These are phyloP conservation scores for Azorinus chamasolen DNA, from an alignment of 2,888 invertebrate genomes.

Conservation along the genomic window DNA sequence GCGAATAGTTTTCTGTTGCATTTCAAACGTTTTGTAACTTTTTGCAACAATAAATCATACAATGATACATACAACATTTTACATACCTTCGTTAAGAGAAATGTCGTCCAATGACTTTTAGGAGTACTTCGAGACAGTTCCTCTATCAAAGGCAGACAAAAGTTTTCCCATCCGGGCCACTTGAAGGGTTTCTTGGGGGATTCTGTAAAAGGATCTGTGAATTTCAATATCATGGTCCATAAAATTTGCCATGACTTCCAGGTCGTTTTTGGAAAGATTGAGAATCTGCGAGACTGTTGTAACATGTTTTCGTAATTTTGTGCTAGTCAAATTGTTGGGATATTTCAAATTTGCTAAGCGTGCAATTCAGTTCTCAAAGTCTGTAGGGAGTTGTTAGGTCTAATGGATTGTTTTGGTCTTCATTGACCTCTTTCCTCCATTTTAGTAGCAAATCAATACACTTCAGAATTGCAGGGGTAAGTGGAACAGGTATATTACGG, in stretches of 20 bases:
- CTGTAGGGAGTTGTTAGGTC: slow-evolving; percentile 23
- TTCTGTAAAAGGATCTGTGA: slow-evolving; percentile 15
- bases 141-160: slow-evolving; percentile 27
- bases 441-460: slow-evolving; percentile 46
- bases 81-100: slow-evolving; percentile 11
- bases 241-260: slow-evolving; percentile 12
- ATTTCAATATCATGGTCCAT: slow-evolving; percentile 14
- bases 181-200: slow-evolving; percentile 19
- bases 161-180: slow-evolving; percentile 26
- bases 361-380: slow-evolving; percentile 21
- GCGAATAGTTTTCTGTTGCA: too few species aligned
- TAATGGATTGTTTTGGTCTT: slow-evolving; percentile 39
- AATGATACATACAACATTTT: too few species aligned
- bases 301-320: slow-evolving; percentile 30
- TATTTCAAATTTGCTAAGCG: slow-evolving; percentile 12
- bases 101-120: slow-evolving; percentile 27
- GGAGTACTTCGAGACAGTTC: slow-evolving; percentile 19
- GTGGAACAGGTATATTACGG: slow-evolving; percentile 29
- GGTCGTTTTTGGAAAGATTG: slow-evolving; percentile 15
- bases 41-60: too few species aligned
- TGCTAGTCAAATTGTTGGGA: slow-evolving; percentile 24
- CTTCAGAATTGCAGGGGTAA: slow-evolving; percentile 21
- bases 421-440: slow-evolving; percentile 28
- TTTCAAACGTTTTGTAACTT: too few species aligned
- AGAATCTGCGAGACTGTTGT: slow-evolving; percentile 27